Evolutionary conservation across 1,140 invertebrate species (phyloP), one percentile per base, ranked within the genome.

Genomic region (Asobara japonica): DNA sequence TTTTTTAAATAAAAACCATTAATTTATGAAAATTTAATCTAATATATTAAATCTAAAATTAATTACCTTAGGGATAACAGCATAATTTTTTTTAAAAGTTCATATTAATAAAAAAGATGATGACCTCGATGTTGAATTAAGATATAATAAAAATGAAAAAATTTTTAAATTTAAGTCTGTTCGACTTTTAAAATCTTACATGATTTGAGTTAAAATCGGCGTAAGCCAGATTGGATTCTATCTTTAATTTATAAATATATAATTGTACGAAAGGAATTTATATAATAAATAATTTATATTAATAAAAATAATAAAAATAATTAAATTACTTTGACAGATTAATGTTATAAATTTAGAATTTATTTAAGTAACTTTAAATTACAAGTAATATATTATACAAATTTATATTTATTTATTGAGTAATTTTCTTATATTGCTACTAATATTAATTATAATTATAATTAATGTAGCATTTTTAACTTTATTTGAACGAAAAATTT

Each of bases 101-200:
- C 89, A 79, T 85, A 92, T 92, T 86, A 79, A 90, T 85, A 89
- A 87, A 87, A 87, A 88, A 88, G 90, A 84, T 93, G 92, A 89
- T 89, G 89, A 93, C 92, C 91, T 93, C 92, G 91, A 93, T 94
- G 91, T 93, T 93, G 91, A 90, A 92, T 92, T 92, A 92, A 91
- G 87, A 89, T 89, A 83, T 88, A 90, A 82, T 84, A 86, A 88
- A 86, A 86, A 87, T 88, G 89, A 76, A 91, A 88, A 84, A 87
- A 84, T 86, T 90, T 84, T 88, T 86, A 82, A 80, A 36, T 85
- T 89, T 90, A 88, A 88, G 90, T 93, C 91, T 93, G 91, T 93
- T 93, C 91, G 91, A 92, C 90, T 88, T 89, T 92, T 91, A 89
- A 92, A 91, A 88, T 89, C 86, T 91, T 92, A 93, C 92, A 92